phyloP scores from a whole-genome alignment of 2,888 invertebrate genomes.

The Spisula solida region DNA sequence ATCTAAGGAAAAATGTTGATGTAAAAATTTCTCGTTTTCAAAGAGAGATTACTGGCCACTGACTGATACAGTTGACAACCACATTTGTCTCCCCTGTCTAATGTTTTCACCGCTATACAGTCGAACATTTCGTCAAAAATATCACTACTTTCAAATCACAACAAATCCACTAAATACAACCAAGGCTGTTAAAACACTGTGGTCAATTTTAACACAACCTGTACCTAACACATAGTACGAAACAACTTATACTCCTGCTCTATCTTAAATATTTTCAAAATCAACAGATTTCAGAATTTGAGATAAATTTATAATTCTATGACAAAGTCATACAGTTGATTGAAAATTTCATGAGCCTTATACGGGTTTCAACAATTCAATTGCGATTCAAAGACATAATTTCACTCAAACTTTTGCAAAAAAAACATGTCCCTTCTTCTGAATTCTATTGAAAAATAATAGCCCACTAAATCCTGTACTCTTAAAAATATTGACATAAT shows the following conservation, averaged over 20 bases:
- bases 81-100: not conserved
- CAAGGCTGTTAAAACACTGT: constrained; percentile 26
- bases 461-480: not conserved
- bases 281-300: not conserved
- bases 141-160: constrained; percentile 19
- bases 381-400: not conserved
- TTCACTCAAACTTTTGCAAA: not conserved
- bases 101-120: not conserved
- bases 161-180: constrained; percentile 34
- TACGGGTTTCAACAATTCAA: not conserved
- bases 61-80: not conserved
- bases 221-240: not conserved
- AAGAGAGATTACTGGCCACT: constrained; percentile 17
- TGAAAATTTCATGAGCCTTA: not conserved
- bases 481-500: not conserved
- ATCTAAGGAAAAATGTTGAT: not conserved
- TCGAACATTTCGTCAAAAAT: constrained; percentile 4
- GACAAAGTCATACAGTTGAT: not conserved
- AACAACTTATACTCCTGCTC: not conserved
- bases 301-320: not conserved
- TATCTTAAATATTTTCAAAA: not conserved
- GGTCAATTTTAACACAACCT: constrained; percentile 26
- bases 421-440: not conserved
- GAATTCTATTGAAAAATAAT: not conserved
- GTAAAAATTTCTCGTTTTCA: constrained; percentile 20